These are phyloP conservation scores for Chloropsis hardwickii DNA, from an alignment of 2,113 vertebrate species.

Conservation along the genomic window DNA sequence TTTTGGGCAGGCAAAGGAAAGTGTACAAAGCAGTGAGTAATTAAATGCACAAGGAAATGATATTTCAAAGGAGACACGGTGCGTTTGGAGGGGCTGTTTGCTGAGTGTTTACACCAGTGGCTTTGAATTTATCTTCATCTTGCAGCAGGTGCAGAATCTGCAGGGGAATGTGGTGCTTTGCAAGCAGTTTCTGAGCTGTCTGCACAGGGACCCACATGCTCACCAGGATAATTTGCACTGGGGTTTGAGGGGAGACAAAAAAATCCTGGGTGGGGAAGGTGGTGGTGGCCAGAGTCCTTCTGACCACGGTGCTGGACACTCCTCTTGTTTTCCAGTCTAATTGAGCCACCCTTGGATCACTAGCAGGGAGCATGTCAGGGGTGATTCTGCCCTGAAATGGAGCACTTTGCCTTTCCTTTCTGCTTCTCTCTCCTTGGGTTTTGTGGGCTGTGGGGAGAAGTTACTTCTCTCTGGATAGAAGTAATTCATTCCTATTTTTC, in stretches of 20 bases:
- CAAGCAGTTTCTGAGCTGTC: neutral
- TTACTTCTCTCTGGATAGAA: neutral
- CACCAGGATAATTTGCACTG: neutral
- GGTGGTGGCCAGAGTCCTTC: neutral
- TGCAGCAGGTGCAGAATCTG: conserved; percentile 35
- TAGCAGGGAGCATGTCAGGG: neutral
- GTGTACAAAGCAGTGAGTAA: neutral
- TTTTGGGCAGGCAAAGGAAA: neutral
- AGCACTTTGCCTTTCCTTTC: neutral
- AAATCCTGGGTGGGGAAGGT: neutral
- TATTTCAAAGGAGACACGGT: conserved; percentile 17
- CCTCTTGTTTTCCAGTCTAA: neutral
- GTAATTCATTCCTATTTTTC: neutral
- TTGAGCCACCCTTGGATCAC: neutral
- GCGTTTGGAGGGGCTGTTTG: conserved; percentile 11
- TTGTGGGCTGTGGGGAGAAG: neutral
- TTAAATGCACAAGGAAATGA: neutral
- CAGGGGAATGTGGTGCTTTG: neutral
- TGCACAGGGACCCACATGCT: neutral
- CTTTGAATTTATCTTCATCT: conserved; percentile 45
- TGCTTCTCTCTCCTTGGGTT: neutral
- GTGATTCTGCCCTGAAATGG: neutral
- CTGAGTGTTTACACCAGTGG: neutral
- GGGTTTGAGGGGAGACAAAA: neutral
- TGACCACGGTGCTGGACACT: neutral